Percentiles rank a stretch among this genome's conserved stretches.
These are phyloP conservation scores for Synergus gifuensis DNA, from an alignment of 2,888 invertebrate species.

Conservation along the genomic window DNA sequence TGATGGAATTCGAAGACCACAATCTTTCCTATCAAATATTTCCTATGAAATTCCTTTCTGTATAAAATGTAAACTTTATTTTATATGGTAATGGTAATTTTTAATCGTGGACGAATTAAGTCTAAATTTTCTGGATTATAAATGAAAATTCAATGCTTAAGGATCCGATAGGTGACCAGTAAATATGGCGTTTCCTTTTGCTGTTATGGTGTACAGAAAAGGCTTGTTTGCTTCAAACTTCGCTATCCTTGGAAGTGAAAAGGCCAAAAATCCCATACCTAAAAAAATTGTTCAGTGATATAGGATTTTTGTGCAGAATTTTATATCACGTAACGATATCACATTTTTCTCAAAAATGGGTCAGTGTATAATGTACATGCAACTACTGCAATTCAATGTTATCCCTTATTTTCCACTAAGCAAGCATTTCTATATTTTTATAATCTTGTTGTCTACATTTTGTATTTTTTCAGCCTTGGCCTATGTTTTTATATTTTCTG, in stretches of 20 bases:
- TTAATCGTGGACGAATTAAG: neutral
- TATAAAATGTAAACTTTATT: neutral
- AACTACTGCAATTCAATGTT: too few species aligned
- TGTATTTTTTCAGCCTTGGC: neutral
- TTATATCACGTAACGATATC: too few species aligned
- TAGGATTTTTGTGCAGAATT: too few species aligned
- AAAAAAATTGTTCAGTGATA: neutral
- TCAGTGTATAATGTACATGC: neutral
- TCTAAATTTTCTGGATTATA: neutral
- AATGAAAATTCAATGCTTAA: neutral
- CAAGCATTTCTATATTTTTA: neutral
- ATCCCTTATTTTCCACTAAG: too few species aligned
- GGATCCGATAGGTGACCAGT: neutral
- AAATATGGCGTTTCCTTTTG: neutral
- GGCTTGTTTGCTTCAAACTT: neutral
- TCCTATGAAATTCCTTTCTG: neutral
- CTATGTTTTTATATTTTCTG: neutral
- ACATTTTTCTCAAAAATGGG: too few species aligned
- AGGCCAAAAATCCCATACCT: neutral
- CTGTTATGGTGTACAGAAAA: neutral
- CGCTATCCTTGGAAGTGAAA: neutral
- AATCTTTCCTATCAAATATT: neutral
- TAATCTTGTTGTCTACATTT: too few species aligned
- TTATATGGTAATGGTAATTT: neutral
- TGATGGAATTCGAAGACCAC: neutral